These are phyloP conservation scores for Amiota communis DNA, from an alignment of 2,888 invertebrate species.

Conservation along the genomic window DNA sequence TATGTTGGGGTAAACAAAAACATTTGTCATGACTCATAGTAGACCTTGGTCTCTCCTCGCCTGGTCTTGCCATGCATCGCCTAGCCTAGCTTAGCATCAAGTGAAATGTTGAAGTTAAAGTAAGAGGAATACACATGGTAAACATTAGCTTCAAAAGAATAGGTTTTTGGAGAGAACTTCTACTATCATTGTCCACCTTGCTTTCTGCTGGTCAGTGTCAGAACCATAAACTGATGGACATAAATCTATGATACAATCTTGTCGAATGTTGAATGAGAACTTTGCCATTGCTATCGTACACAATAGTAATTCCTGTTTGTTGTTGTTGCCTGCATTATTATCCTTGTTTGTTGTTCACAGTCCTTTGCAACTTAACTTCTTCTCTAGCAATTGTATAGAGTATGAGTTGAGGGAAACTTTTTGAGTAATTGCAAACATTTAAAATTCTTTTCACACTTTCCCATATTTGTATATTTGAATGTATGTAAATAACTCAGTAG, in stretches of 20 bases:
- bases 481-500: neutral
- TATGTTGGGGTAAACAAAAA: conserved; percentile 66
- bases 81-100: neutral
- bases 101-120: no score
- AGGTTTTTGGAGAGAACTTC: no score
- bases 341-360: neutral
- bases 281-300: neutral
- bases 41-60: no score
- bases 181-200: neutral
- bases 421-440: conserved; percentile 65
- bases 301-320: neutral
- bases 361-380: no score
- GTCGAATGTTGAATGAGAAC: neutral
- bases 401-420: conserved; percentile 36
- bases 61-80: neutral
- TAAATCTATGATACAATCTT: conserved; percentile 45
- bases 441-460: conserved; percentile 62
- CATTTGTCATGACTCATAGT: conserved; percentile 56
- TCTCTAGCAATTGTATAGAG: conserved; percentile 5
- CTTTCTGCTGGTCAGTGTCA: no score
- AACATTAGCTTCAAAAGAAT: no score
- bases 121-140: no score
- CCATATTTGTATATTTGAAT: neutral
- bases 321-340: neutral
- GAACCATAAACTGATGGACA: conserved; percentile 43